Conservation (phyloP, 2,113 vertebrate species). For the Ginglymostoma cirratum region DNA sequence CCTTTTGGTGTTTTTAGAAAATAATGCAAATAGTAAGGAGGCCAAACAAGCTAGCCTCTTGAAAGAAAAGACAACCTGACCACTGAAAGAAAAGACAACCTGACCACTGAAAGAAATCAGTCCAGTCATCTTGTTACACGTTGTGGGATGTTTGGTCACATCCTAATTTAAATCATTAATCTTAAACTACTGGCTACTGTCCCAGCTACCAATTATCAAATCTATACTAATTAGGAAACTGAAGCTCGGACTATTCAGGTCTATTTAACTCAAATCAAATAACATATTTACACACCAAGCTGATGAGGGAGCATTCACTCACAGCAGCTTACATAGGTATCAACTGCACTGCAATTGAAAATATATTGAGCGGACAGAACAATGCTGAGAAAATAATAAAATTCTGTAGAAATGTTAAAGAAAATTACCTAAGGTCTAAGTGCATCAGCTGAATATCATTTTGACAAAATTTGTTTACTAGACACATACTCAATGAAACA, state of each 20-base stretch:
- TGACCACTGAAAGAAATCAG: neutral
- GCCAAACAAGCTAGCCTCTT: no score
- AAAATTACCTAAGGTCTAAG: neutral
- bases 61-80: no score
- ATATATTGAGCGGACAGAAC: neutral
- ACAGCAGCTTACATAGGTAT: no score
- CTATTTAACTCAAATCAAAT: neutral
- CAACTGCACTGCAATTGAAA: neutral
- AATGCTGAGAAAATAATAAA: neutral
- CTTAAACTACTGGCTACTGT: neutral
- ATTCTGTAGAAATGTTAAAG: neutral
- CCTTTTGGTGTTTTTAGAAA: no score
- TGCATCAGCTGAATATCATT: neutral
- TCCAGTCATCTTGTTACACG: neutral
- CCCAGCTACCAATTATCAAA: neutral
- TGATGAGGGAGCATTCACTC: neutral
- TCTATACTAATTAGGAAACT: neutral
- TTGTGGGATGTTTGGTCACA: neutral
- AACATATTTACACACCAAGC: neutral
- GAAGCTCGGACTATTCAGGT: neutral
- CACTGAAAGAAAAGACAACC: neutral
- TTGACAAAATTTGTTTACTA: conserved; percentile 12
- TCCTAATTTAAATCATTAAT: neutral
- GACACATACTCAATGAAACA: neutral
- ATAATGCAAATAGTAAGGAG: no score